Percentiles rank a stretch among this genome's conserved stretches.
phyloP scores from a whole-genome alignment of 2,113 vertebrate genomes.

The Phodopus roborovskii region DNA sequence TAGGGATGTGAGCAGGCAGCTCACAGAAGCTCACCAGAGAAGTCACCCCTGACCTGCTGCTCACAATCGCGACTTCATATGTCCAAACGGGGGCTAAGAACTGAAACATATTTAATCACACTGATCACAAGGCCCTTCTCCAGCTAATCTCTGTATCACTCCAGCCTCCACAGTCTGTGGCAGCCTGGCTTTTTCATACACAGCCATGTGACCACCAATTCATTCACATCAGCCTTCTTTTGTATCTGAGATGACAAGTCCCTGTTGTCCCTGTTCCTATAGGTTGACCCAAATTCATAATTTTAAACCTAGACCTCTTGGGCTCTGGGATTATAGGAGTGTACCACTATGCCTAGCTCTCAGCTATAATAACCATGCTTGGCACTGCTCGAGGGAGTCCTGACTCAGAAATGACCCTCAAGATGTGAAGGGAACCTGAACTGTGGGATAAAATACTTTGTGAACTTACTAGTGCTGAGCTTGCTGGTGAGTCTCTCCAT shows the following conservation, averaged over 20 bases:
- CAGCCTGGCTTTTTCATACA: not conserved
- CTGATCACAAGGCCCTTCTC: not conserved
- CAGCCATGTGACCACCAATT: not conserved
- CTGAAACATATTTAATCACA: not conserved
- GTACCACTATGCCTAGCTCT: not conserved
- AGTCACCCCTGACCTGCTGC: not conserved
- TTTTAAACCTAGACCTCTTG: not conserved
- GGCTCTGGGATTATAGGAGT: not conserved
- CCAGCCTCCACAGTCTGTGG: not conserved
- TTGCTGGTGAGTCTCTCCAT: constrained; percentile 88
- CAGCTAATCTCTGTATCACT: not conserved
- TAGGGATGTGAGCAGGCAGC: not conserved
- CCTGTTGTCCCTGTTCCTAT: not conserved
- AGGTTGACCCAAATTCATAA: not conserved
- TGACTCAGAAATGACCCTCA: too few relatives aligned
- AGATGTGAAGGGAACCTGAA: not conserved
- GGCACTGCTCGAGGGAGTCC: not conserved
- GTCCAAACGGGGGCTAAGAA: not conserved
- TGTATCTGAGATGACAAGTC: not conserved
- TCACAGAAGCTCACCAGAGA: not conserved
- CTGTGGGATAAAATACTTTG: not conserved
- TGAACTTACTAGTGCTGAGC: constrained; percentile 91
- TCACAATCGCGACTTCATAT: not conserved
- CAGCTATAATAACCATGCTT: not conserved
- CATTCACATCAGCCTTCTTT: not conserved